Evolutionary conservation across 2,113 vertebrate genomes (phyloP), one percentile per base, ranked within the genome.

Genomic region (Sciurus niger): DNA sequence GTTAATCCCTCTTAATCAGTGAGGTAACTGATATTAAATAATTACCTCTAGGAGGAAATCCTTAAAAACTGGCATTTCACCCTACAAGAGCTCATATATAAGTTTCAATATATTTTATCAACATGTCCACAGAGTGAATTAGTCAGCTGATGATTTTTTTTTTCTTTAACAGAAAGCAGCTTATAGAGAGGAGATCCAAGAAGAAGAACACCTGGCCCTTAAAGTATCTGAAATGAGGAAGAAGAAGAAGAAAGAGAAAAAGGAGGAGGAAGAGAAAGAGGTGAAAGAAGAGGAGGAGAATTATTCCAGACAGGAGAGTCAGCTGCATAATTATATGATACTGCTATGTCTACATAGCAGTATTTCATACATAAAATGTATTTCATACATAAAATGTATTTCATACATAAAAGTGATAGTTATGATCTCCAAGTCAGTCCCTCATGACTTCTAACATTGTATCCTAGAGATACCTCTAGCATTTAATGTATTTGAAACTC

Each of bases 41-140:
- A n/a, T 95, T 92, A 65, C 63, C 18, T 25, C 20, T 32, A 2
- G 28, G 60, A 86, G 17, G 58, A 70, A 88, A 85, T 12, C 67
- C 40, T 40, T 25, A 30, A 65, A 63, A 73, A 17, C 40, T 73
- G 48, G 8, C 25, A 65, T 67, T 84, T 63, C 12, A 70, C 8
- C 37, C 13, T 82, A 53, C 83, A 96, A 90, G 12, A 83, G 60
- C 10, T 84, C 22, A 20, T 37, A 24, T 11, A 48, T 24, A 17
- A 80, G 14, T 8, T 84, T 88, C 91, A 76, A 94, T 83, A 46
- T 93, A 40, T 65, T 74, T 85, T 82, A 85, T 92, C 12, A 77
- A 48, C 67, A 87, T 89, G n/a, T 77, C 51, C 77, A 55, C 28
- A 80, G n/a, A 94, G n/a, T 24, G 79, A 60, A 63, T 48, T 77